Evolutionary conservation across 2,113 vertebrate species (phyloP), one percentile per base, ranked within the genome.

Genomic region (Thamnaconus septentrionalis): DNA sequence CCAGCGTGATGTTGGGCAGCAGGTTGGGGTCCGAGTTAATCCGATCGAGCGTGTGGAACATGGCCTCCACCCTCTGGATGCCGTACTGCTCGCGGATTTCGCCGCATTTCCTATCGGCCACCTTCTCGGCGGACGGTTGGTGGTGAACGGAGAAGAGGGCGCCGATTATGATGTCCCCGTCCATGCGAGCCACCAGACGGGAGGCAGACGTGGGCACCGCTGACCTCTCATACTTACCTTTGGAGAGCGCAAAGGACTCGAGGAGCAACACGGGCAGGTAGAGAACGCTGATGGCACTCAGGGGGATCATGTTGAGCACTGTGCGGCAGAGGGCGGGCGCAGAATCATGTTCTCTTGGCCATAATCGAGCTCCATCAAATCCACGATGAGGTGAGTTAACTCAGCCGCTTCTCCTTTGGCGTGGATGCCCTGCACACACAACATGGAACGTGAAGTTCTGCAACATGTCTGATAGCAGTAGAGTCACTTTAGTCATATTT

Each of bases 111-210:
- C 96, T 94, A 70, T 98, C 96, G 0, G 96, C 94, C 53, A 97
- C 96, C 80, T 93, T 95, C 71, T 96, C 96, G 0, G 96, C 94
- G 0, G 94, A 94, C 0, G 96, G 96, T 66, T 98, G 96, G 78
- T 98, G 96, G 72, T 97, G 96, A 3, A 97, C 94, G 0, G 95
- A 97, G 81, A 98, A 98, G 56, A 98, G 94, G 8, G 96, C 96
- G 5, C 96, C 96, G 7, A 98, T 97, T 71, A 98, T 96, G 75
- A 98, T 89, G 85, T 98, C 96, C 9, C 96, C 94, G 3, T 99
- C 97, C 94, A 90, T 98, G 77, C 97, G 91, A 11, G 97, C 97
- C 81, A 99, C 97, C 0, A 96, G 94, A 10, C 97, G 90, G 1
- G 94, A 91, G 0, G 93, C 94, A 41, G 94, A 95, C 73, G 87